phyloP scores from a whole-genome alignment of 2,113 vertebrate genomes.

The Periophthalmodon schlosseri region DNA sequence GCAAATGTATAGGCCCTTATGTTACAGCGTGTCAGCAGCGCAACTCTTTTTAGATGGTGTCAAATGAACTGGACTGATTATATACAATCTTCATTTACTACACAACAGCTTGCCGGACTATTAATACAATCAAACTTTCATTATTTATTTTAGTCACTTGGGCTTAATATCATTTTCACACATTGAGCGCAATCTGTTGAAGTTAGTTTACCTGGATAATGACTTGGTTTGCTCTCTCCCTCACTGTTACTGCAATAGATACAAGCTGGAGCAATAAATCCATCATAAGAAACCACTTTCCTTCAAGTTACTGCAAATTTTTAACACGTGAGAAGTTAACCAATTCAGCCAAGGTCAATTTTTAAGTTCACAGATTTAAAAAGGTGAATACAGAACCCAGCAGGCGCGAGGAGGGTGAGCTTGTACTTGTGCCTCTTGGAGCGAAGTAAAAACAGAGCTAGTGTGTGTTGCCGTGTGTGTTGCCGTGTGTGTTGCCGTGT shows the following conservation, averaged over 20 bases:
- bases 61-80: constrained; percentile 62
- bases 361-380: constrained; percentile 13
- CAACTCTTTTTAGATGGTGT: constrained; percentile 67
- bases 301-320: background rate
- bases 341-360: constrained; percentile 16
- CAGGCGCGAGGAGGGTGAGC: constrained; percentile 19
- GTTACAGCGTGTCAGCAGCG: constrained; percentile 66
- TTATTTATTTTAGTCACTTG: constrained; percentile 28
- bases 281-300: constrained; percentile 27
- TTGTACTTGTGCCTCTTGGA: constrained; percentile 28
- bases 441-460: constrained; percentile 32
- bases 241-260: constrained; percentile 26
- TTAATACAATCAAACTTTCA: constrained; percentile 53
- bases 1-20: constrained; percentile 46
- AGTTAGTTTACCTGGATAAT: constrained; percentile 37
- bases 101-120: constrained; percentile 57
- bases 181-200: constrained; percentile 20
- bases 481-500: background rate
- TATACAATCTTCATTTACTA: constrained; percentile 59
- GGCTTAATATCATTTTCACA: constrained; percentile 31
- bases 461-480: background rate
- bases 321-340: constrained; percentile 11
- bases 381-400: constrained; percentile 8
- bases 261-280: constrained; percentile 25
- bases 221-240: constrained; percentile 23